Evolutionary conservation across 2,113 vertebrate species (phyloP).

Genomic region (Bufo bufo): DNA sequence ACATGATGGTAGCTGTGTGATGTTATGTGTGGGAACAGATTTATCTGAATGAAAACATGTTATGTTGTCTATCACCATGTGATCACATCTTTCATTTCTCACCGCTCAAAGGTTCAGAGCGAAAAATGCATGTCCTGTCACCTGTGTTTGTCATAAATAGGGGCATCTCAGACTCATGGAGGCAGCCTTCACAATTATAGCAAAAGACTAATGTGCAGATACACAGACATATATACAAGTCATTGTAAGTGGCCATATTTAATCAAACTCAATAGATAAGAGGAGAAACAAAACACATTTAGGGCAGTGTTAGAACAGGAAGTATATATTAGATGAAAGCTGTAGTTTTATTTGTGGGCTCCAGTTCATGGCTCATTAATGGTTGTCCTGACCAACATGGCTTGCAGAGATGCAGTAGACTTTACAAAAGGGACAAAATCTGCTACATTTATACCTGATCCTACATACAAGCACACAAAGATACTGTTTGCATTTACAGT

Average conservation of each 20-base stretch:
- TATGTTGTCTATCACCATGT: constrained; percentile 13
- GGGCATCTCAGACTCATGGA: neutral
- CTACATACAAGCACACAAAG: too few species aligned
- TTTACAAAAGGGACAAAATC: too few species aligned
- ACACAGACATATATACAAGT: neutral
- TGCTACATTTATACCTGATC: too few species aligned
- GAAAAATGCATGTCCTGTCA: neutral
- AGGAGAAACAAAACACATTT: too few species aligned
- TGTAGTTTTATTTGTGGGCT: too few species aligned
- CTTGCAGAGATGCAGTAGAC: too few species aligned
- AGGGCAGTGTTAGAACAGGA: too few species aligned
- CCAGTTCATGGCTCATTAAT: too few species aligned
- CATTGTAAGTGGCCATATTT: neutral
- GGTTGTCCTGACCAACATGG: too few species aligned
- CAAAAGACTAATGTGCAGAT: neutral
- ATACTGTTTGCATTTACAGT: too few species aligned
- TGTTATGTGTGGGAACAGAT: constrained; percentile 6
- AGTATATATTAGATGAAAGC: too few species aligned
- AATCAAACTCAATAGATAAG: neutral
- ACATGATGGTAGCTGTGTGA: constrained; percentile 10
- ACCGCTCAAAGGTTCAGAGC: neutral
- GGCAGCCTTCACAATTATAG: neutral
- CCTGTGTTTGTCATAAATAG: neutral
- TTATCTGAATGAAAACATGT: neutral
- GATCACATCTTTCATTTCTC: constrained; percentile 1